Percentiles rank a stretch among this genome's conserved stretches.
phyloP scores from a whole-genome alignment of 1,140 invertebrate species.

The Dolichoris vasculosae region DNA sequence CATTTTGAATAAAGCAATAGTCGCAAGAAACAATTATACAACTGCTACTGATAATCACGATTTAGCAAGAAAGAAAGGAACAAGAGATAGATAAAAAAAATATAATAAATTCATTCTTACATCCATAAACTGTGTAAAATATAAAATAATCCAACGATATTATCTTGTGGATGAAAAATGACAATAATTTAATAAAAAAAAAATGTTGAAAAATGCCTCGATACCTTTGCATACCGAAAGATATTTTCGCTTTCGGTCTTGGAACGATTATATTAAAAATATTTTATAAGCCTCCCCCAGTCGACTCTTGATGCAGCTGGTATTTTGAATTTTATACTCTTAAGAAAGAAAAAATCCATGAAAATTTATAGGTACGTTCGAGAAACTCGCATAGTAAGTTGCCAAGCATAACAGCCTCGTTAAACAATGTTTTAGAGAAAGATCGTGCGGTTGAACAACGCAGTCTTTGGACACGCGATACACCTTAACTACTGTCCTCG shows the following conservation, averaged over 20 bases:
- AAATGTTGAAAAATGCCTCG: background rate
- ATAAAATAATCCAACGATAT: background rate
- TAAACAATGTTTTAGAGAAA: conserved; percentile 6
- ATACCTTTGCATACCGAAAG: background rate
- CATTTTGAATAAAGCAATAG: too few relatives aligned
- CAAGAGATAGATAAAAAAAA: background rate
- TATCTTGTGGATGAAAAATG: background rate
- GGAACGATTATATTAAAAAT: background rate
- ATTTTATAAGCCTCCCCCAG: background rate
- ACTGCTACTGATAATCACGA: too few relatives aligned
- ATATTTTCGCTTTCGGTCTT: background rate
- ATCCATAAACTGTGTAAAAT: too few relatives aligned
- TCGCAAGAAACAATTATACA: too few relatives aligned
- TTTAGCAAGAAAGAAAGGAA: background rate
- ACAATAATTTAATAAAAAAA: background rate
- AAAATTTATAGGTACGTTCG: background rate
- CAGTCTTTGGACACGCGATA: background rate
- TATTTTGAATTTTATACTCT: background rate
- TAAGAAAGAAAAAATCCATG: background rate
- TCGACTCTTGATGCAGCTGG: background rate
- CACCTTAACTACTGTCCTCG: background rate
- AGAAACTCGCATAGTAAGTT: background rate
- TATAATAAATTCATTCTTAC: background rate
- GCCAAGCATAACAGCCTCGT: background rate
- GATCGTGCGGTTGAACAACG: background rate